A percentile compares a stretch with the other conserved stretches of the same genome.
Conservation (phyloP, 2,113 vertebrate species). For the Tupaia tana region DNA sequence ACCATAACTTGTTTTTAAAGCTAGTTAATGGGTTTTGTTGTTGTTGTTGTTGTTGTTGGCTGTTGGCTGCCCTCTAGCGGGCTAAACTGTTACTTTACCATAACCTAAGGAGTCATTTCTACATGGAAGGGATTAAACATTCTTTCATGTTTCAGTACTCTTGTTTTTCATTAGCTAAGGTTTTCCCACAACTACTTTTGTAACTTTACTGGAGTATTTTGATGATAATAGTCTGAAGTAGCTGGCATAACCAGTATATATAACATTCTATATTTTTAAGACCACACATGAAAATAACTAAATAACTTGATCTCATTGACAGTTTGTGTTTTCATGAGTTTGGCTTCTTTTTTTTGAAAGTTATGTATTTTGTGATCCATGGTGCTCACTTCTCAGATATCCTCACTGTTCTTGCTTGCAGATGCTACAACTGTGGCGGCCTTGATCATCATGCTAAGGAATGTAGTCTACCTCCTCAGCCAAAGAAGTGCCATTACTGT, state of each 20-base stretch:
- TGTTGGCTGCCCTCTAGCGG: constrained; percentile 85
- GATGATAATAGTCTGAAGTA: not conserved
- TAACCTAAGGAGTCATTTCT: not conserved
- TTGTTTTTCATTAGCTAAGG: not conserved
- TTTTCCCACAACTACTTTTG: not conserved
- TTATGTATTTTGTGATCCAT: not conserved
- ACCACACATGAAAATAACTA: not conserved
- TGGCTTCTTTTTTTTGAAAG: not conserved
- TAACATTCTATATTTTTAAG: not conserved
- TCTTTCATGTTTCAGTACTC: not conserved
- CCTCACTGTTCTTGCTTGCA: constrained; percentile 72
- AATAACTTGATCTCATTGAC: not conserved
- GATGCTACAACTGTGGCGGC: constrained; percentile 93
- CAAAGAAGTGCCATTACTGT: constrained; percentile 94
- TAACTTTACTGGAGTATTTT: not conserved
- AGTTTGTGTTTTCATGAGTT: not conserved
- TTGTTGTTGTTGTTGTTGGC: not conserved
- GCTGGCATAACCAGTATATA: not conserved
- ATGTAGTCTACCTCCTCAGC: constrained; percentile 92
- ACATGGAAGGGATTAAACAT: not conserved
- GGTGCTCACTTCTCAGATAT: constrained; percentile 28
- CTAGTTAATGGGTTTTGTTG: not conserved
- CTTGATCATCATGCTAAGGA: constrained; percentile 93
- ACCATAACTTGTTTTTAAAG: not conserved
- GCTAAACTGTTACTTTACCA: constrained; percentile 5